phyloP scores from a whole-genome alignment of 2,888 invertebrate species.

The Tetramorium bicarinatum region DNA sequence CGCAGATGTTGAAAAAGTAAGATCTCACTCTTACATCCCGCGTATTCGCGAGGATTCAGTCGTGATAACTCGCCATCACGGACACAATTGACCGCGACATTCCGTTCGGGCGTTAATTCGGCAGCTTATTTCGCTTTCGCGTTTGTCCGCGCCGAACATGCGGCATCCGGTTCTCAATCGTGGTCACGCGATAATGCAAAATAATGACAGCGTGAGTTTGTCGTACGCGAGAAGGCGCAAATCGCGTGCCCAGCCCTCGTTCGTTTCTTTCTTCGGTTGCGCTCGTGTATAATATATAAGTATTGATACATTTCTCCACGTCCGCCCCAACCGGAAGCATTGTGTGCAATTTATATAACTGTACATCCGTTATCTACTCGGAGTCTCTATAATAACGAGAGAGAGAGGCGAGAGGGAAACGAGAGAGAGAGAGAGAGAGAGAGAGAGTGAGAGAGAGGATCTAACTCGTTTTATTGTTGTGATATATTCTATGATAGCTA shows the following conservation, averaged over 20 bases:
- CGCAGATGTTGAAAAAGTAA: no score
- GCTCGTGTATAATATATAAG: slow-evolving; percentile 70
- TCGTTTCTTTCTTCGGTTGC: slow-evolving; percentile 66
- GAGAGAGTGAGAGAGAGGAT: slow-evolving; percentile 44
- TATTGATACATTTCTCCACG: slow-evolving; percentile 75
- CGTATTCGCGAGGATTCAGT: background rate
- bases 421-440: slow-evolving; percentile 40
- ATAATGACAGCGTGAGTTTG: slow-evolving; percentile 22
- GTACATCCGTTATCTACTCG: slow-evolving; percentile 77
- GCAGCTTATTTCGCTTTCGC: slow-evolving; percentile 17
- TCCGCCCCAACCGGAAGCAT: slow-evolving; percentile 76
- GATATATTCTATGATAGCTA: slow-evolving; percentile 74
- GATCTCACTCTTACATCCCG: background rate
- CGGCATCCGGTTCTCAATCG: slow-evolving; percentile 15
- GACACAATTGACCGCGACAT: background rate
- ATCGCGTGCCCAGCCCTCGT: slow-evolving; percentile 64
- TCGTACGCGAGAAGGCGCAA: slow-evolving; percentile 43
- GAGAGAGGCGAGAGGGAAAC: slow-evolving; percentile 37
- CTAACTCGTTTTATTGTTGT: slow-evolving; percentile 79
- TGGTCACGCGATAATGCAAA: slow-evolving; percentile 44
- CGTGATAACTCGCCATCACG: slow-evolving; percentile 1
- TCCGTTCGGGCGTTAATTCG: background rate
- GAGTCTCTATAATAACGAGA: slow-evolving; percentile 71
- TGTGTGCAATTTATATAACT: slow-evolving; percentile 74
- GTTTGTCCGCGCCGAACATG: slow-evolving; percentile 19